A percentile compares a stretch with the other conserved stretches of the same genome.
These are phyloP conservation scores for Chloroclysta siterata DNA, from an alignment of 2,888 invertebrate genomes.

Conservation along the genomic window DNA sequence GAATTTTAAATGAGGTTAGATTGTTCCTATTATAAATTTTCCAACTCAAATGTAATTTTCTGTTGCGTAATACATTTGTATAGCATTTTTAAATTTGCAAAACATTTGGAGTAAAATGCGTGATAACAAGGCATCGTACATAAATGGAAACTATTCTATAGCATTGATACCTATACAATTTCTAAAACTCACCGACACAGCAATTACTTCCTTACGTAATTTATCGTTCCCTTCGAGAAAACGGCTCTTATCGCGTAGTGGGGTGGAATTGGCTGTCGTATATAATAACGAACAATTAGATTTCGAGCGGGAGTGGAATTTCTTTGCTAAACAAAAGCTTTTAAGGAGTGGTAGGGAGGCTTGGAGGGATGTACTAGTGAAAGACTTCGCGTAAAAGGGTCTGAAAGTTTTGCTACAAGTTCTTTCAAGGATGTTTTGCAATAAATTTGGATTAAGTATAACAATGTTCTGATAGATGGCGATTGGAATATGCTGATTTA, in stretches of 20 bases:
- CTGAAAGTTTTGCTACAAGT: neutral
- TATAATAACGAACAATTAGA: constrained; percentile 50
- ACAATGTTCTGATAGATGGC: too few relatives aligned
- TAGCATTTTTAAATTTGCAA: too few relatives aligned
- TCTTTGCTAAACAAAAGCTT: constrained; percentile 28
- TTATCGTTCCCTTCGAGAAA: constrained; percentile 34
- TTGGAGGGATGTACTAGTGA: neutral
- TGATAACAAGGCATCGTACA: too few relatives aligned
- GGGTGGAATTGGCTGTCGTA: constrained; percentile 45
- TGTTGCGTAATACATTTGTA: too few relatives aligned
- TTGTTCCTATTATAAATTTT: neutral
- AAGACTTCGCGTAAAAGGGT: neutral
- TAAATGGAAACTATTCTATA: neutral
- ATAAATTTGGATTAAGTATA: too few relatives aligned
- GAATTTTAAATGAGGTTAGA: constrained; percentile 37
- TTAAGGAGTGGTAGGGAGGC: constrained; percentile 9
- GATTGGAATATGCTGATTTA: too few relatives aligned
- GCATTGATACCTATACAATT: constrained; percentile 22
- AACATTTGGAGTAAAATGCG: too few relatives aligned
- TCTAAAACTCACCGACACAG: constrained; percentile 3
- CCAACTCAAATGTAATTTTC: neutral
- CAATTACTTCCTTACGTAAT: constrained; percentile 30
- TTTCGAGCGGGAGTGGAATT: constrained; percentile 35
- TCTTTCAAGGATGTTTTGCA: too few relatives aligned
- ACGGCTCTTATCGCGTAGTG: constrained; percentile 29